Percentiles rank a stretch among this genome's conserved stretches.
These are phyloP conservation scores for Coelopa pilipes DNA, from an alignment of 2,888 invertebrate genomes.

Conservation along the genomic window DNA sequence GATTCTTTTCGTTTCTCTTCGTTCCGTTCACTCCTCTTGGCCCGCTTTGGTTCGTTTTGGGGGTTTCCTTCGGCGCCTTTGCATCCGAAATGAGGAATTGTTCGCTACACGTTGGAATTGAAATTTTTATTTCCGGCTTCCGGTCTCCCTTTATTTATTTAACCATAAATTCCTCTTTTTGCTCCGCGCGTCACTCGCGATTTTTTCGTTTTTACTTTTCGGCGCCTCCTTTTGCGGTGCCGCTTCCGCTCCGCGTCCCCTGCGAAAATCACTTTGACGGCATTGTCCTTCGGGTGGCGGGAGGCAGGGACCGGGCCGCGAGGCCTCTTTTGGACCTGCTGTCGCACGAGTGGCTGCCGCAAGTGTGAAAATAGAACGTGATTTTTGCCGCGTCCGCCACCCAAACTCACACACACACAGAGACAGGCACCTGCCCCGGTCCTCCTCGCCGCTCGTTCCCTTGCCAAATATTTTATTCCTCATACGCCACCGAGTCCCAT, in stretches of 20 bases:
- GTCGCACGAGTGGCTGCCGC: constrained; percentile 23
- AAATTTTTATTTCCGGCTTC: constrained; percentile 30
- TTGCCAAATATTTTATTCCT: not conserved
- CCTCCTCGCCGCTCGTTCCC: not conserved
- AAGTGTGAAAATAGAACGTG: constrained; percentile 29
- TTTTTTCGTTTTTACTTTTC: constrained; percentile 17
- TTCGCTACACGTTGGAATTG: not conserved
- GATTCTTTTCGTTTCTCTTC: not conserved
- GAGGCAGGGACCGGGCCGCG: no score
- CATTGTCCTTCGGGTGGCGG: constrained; percentile 3
- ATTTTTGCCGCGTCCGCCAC: constrained; percentile 7
- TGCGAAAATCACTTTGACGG: constrained; percentile 29
- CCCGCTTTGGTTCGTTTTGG: constrained; percentile 20
- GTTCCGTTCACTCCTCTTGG: constrained; percentile 14
- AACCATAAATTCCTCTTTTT: no score
- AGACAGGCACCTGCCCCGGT: not conserved
- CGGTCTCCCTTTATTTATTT: not conserved
- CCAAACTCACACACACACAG: not conserved
- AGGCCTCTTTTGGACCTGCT: not conserved
- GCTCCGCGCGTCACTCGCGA: not conserved
- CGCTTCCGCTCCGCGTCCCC: constrained; percentile 39
- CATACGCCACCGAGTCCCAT: not conserved
- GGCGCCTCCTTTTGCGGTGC: not conserved
- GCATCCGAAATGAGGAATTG: constrained; percentile 8
- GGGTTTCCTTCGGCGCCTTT: constrained; percentile 16